Percentiles rank a stretch among this genome's conserved stretches.
These are phyloP conservation scores for Amazona guildingii DNA, from an alignment of 2,113 vertebrate species.

Conservation along the genomic window DNA sequence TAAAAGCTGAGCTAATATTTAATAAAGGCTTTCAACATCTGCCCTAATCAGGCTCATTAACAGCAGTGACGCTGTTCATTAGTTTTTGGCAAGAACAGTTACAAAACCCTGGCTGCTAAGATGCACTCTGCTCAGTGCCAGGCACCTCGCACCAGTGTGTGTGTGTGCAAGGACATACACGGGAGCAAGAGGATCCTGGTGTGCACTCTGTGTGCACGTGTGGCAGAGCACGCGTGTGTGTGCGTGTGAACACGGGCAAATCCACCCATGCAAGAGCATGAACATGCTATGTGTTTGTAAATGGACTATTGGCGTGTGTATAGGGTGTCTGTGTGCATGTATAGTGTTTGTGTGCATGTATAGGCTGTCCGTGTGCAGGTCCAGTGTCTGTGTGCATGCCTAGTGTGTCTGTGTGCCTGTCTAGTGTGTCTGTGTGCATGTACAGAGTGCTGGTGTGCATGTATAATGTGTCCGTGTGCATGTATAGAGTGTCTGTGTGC, in stretches of 20 bases:
- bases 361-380: no score
- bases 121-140: neutral
- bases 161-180: neutral
- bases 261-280: fast-evolving
- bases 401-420: no score
- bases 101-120: neutral
- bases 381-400: no score
- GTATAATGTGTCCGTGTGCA: no score
- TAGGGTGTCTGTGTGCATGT: neutral
- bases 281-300: no score
- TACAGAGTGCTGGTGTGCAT: fast-evolving
- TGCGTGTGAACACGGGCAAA: fast-evolving
- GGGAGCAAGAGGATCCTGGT: neutral
- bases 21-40: slow-evolving; percentile 51
- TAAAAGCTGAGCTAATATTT: slow-evolving; percentile 47
- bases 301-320: fast-evolving
- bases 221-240: fast-evolving
- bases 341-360: neutral
- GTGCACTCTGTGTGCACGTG: neutral
- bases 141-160: neutral
- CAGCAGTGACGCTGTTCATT: neutral
- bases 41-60: slow-evolving; percentile 15
- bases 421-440: fast-evolving
- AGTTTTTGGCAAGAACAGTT: slow-evolving; percentile 13
- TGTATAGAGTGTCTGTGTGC: neutral